These are phyloP conservation scores for Hirundo rustica DNA, from an alignment of 2,797 vertebrate genomes.

Conservation along the genomic window DNA sequence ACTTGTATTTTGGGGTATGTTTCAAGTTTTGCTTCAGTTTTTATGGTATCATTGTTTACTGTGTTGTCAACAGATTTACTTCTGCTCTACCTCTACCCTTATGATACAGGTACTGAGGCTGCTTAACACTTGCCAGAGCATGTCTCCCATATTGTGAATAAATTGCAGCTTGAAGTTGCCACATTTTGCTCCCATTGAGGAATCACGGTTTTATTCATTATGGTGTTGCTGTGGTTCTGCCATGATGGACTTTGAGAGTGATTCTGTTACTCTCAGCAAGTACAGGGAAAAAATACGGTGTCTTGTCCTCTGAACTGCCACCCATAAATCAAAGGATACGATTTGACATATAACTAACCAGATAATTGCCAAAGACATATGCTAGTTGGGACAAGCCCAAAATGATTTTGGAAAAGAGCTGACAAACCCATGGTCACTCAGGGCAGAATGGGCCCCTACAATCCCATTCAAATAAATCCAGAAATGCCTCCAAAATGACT, in stretches of 20 bases:
- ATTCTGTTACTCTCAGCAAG: background rate
- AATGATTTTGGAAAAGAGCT: background rate
- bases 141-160: slow-evolving; percentile 28
- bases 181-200: background rate
- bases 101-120: background rate
- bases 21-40: background rate
- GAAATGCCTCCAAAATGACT: background rate
- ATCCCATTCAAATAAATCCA: background rate
- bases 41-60: background rate
- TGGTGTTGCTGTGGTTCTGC: background rate
- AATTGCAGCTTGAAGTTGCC: slow-evolving; percentile 46
- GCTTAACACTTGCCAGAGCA: slow-evolving; percentile 12
- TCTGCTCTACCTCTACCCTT: slow-evolving; percentile 23
- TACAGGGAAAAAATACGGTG: background rate
- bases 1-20: background rate
- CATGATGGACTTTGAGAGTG: background rate
- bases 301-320: background rate
- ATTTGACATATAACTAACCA: background rate
- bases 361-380: background rate
- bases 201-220: background rate
- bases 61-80: slow-evolving; percentile 12
- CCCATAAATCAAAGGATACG: background rate
- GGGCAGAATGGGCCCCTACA: background rate
- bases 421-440: background rate
- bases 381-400: background rate